Base-by-base conservation (phyloP, 2,797 vertebrate species). In the Gymnopithys bicolor region DNA sequence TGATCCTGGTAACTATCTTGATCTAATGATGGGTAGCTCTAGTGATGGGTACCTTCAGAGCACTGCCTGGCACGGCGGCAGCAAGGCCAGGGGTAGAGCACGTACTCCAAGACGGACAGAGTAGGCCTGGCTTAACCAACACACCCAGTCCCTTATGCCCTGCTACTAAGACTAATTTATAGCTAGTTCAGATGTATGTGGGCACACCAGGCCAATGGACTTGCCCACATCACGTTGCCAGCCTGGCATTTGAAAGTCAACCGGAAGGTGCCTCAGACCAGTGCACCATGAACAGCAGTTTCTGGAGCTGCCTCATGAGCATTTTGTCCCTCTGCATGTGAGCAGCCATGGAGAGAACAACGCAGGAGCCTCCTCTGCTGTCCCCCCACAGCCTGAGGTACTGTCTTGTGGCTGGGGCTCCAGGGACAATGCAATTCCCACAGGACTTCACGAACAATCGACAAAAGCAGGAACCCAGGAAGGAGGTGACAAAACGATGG, bases 201-300 rank as follows among this genome's bases (percentile, higher is more conserved):
- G 63, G 48, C 68, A 59, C 45, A 74, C 28, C 39, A 74, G 16
- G 37, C 37, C 32, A 17, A 8, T 9, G 39, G 46, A n/a, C 15
- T 49, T 56, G 33, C 43, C 48, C 53, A 64, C 30, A 35, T 35
- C 30, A 9, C 16, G 37, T 9, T 60, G 45, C 30, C 33, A 58
- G 30, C 1, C 0, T 52, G 53, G 24, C 5, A 35, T 75, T 43
- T 70, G 43, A 56, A 88, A 84, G 67, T 68, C 74, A 28, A 2
- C 32, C 58, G 58, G 41, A 71, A 69, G 52, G 11, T 43, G 23
- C 58, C 67, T 56, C 73, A 27, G 64, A 70, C 9, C 78, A 73
- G 30, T 4, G 0, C 0, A 0, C n/a, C 0, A 0, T 27, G 32
- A 53, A 39, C 4, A 1, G 62, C 7, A 5, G 19, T 21, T 60